phyloP scores from a whole-genome alignment of 2,888 invertebrate genomes.

The Vandiemenella viatica region DNA sequence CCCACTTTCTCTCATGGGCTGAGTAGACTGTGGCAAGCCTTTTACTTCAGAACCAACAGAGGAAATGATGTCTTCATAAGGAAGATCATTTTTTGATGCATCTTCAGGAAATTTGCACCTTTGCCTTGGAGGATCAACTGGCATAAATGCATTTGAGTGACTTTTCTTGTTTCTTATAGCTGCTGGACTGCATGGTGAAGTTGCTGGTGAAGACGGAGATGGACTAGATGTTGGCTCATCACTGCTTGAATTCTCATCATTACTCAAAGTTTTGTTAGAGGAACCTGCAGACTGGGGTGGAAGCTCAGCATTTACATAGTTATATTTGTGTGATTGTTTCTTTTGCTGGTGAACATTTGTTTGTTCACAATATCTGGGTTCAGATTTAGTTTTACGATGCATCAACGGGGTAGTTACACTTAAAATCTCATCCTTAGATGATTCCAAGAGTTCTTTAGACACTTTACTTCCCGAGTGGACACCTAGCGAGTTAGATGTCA shows the following conservation, averaged over 20 bases:
- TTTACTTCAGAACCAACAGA: background rate
- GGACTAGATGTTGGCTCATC: constrained; percentile 12
- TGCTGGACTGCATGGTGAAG: constrained; percentile 10
- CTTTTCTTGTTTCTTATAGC: constrained; percentile 4
- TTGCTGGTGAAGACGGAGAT: constrained; percentile 8
- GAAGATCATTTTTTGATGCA: background rate
- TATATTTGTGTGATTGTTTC: constrained; percentile 6
- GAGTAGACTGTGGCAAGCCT: background rate
- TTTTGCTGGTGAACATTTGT: constrained; percentile 3
- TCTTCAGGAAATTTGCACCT: constrained; percentile 1
- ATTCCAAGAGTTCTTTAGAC: constrained; percentile 1
- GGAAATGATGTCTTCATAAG: background rate
- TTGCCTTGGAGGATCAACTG: constrained; percentile 8
- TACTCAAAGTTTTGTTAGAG: constrained; percentile 6
- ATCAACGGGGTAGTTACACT: constrained; percentile 5
- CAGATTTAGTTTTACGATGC: constrained; percentile 10
- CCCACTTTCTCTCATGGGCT: background rate
- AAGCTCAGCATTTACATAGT: background rate
- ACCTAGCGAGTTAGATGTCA: background rate
- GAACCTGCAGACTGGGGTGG: background rate
- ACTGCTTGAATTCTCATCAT: constrained; percentile 9
- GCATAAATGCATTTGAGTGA: constrained; percentile 9
- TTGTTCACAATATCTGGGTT: constrained; percentile 7
- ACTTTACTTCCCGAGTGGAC: constrained; percentile 1
- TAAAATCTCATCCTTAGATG: constrained; percentile 2